Evolutionary conservation across 2,113 vertebrate species (phyloP).

Genomic region (Sarotherodon lohbergeri): DNA sequence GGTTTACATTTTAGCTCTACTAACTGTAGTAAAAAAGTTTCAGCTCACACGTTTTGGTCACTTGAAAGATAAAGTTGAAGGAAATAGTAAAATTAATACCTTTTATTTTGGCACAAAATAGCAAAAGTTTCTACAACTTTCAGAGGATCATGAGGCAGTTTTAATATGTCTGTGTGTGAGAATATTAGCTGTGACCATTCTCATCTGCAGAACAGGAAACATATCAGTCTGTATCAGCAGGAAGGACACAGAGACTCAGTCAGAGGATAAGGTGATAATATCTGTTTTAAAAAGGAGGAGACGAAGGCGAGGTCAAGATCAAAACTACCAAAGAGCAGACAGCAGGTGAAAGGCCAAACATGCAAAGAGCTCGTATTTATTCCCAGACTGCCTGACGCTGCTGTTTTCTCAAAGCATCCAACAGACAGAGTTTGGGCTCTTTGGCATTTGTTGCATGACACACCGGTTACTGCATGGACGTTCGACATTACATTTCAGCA

Average conservation of each 20-base stretch:
- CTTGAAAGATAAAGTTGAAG: rapidly evolving
- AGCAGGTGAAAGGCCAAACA: not conserved
- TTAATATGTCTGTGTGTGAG: rapidly evolving
- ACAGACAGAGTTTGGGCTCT: not conserved
- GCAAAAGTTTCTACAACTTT: not conserved
- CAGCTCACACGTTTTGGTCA: rapidly evolving
- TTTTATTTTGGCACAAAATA: not conserved
- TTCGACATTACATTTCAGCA: no score
- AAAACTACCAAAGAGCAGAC: rapidly evolving
- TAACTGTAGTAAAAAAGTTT: not conserved
- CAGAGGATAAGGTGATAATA: rapidly evolving
- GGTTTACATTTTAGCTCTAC: not conserved
- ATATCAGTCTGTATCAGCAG: not conserved
- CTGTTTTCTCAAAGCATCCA: not conserved
- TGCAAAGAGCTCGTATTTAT: not conserved
- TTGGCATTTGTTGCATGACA: not conserved
- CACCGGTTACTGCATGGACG: rapidly evolving
- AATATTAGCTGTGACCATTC: rapidly evolving
- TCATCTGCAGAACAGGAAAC: not conserved
- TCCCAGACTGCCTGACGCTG: not conserved
- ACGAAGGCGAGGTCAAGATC: not conserved
- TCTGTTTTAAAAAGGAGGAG: not conserved
- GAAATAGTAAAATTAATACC: not conserved
- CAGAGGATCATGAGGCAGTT: not conserved
- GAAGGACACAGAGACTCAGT: not conserved